Evolutionary conservation across 2,797 vertebrate species (phyloP).

Genomic region (Lacerta viridis): DNA sequence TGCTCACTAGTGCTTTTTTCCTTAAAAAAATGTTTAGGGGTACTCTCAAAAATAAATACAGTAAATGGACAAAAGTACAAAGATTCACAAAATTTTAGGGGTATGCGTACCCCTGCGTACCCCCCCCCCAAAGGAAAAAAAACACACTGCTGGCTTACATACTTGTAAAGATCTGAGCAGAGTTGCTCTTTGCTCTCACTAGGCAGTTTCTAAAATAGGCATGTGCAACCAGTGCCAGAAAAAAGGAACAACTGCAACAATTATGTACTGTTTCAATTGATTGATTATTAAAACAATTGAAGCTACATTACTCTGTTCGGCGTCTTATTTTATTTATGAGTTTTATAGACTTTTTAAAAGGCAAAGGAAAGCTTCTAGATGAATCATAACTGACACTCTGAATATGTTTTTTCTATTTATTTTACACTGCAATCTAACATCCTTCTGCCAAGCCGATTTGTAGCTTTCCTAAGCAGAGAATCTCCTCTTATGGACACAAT

Average conservation of each 20-base stretch:
- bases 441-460: background rate
- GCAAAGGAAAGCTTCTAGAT: constrained; percentile 31
- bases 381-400: background rate
- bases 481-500: background rate
- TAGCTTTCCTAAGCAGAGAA: background rate
- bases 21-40: too few relatives aligned
- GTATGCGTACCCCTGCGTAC: too few relatives aligned
- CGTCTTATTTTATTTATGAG: constrained; percentile 72
- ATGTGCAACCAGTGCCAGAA: constrained; percentile 49
- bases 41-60: too few relatives aligned
- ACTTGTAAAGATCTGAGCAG: constrained; percentile 48
- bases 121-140: too few relatives aligned
- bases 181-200: constrained; percentile 62
- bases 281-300: constrained; percentile 63
- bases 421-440: background rate
- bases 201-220: constrained; percentile 70
- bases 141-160: too few relatives aligned
- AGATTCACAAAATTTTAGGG: too few relatives aligned
- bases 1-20: background rate
- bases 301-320: constrained; percentile 44
- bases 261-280: constrained; percentile 46
- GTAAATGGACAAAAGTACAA: too few relatives aligned
- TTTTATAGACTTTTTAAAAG: constrained; percentile 38
- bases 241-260: constrained; percentile 50
- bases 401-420: background rate